phyloP scores from a whole-genome alignment of 2,113 vertebrate genomes.

The Geococcyx californianus region DNA sequence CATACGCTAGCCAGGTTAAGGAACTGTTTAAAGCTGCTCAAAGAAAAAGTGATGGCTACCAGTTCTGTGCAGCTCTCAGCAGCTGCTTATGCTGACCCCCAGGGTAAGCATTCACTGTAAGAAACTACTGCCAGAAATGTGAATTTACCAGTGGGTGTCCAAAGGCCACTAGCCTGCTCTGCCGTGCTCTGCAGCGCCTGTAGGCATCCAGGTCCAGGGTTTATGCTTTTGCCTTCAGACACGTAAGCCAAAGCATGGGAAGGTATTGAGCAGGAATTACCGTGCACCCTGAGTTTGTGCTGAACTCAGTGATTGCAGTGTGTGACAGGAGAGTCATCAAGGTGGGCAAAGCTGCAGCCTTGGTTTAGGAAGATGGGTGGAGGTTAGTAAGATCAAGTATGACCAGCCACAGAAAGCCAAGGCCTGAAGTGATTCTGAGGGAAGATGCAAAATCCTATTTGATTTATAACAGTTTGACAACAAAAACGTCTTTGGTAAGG shows the following conservation, averaged over 20 bases:
- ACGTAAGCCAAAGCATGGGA: not conserved
- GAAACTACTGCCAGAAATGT: not conserved
- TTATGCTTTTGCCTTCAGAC: not conserved
- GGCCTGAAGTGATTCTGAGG: not conserved
- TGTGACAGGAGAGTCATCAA: not conserved
- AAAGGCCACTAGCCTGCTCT: not conserved
- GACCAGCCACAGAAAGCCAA: not conserved
- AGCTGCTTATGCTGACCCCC: not conserved
- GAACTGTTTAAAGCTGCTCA: not conserved
- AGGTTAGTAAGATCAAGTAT: not conserved
- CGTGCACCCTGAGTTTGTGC: not conserved
- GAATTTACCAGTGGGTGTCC: not conserved
- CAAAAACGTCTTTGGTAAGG: not conserved
- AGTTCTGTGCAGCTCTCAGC: not conserved
- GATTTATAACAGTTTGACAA: not conserved
- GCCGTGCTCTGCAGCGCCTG: not conserved
- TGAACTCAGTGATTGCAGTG: accelerated
- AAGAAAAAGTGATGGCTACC: not conserved
- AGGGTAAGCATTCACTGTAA: not conserved
- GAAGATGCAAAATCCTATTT: not conserved
- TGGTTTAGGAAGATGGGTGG: not conserved
- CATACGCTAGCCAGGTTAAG: not conserved
- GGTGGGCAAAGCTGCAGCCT: not conserved
- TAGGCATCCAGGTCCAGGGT: not conserved
- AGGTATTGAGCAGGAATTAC: not conserved